A percentile compares a stretch with the other conserved stretches of the same genome.
These are phyloP conservation scores for Phortica magna DNA, from an alignment of 2,888 invertebrate genomes.

Conservation along the genomic window DNA sequence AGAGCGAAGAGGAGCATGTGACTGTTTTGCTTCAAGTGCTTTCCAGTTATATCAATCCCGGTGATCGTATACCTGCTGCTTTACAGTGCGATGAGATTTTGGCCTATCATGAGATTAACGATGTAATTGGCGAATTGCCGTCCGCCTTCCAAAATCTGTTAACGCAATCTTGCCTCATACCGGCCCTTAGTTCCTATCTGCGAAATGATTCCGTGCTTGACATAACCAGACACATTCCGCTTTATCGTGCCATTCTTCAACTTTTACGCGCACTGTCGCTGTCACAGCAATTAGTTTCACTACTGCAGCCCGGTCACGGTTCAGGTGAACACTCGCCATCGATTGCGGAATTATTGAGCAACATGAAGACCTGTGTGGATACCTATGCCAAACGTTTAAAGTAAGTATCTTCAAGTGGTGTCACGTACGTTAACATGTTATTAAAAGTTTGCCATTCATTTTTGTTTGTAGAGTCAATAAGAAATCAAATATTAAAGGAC, in stretches of 20 bases:
- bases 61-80: conserved; percentile 79
- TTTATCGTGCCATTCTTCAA: conserved; percentile 91
- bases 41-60: conserved; percentile 92
- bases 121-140: conserved; percentile 81
- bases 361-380: conserved; percentile 95
- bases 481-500: conserved; percentile 80
- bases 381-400: conserved; percentile 92
- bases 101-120: conserved; percentile 76
- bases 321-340: conserved; percentile 80
- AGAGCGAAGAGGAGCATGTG: conserved; percentile 95
- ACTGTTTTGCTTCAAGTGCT: conserved; percentile 90
- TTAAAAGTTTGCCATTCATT: conserved; percentile 15
- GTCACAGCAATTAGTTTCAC: conserved; percentile 81
- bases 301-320: conserved; percentile 81
- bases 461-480: conserved; percentile 81
- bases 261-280: conserved; percentile 87
- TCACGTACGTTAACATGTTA: background rate
- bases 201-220: conserved; percentile 97
- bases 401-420: conserved; percentile 77
- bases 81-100: conserved; percentile 74
- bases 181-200: conserved; percentile 92
- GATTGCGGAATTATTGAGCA: conserved; percentile 87
- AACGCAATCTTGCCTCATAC: conserved; percentile 89
- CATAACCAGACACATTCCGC: conserved; percentile 97
- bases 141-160: conserved; percentile 87